Evolutionary conservation across 2,888 invertebrate genomes (phyloP).

Genomic region (Neoaliturus tenellus): DNA sequence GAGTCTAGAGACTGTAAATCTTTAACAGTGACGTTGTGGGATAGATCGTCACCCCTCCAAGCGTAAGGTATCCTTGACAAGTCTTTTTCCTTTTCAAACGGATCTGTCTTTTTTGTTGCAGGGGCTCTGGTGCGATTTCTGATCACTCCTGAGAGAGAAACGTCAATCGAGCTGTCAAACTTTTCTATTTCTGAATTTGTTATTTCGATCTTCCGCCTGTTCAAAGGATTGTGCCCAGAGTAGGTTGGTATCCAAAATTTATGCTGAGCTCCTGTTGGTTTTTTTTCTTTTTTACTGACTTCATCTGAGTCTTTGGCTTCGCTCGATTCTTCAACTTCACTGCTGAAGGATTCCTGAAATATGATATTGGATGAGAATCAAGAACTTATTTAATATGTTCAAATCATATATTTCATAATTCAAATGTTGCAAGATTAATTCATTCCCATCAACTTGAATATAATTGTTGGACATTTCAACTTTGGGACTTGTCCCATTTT

Average conservation of each 20-base stretch:
- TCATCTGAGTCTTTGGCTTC: not conserved
- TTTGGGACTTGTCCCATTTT: no score
- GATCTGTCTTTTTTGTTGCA: not conserved
- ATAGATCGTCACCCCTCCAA: not conserved
- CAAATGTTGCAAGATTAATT: no score
- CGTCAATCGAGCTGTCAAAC: conserved; percentile 31
- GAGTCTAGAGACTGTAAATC: conserved; percentile 1
- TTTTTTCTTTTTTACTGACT: not conserved
- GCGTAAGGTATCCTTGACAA: not conserved
- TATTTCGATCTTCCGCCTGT: conserved; percentile 11
- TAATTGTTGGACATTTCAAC: no score
- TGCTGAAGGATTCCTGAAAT: conserved; percentile 5
- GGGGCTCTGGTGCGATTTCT: not conserved
- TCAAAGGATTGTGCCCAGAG: not conserved
- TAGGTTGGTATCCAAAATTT: conserved; percentile 42
- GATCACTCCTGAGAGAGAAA: conserved; percentile 8
- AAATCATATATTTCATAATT: no score
- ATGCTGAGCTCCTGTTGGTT: not conserved
- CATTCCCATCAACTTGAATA: no score
- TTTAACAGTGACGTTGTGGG: not conserved
- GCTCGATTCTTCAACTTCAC: not conserved
- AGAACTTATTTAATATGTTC: conserved; percentile 5
- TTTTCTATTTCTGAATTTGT: conserved; percentile 33
- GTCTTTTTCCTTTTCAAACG: not conserved
- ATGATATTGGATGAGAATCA: not conserved